Base-by-base conservation (phyloP, 2,888 invertebrate genomes). In the Cataglyphis livida region DNA sequence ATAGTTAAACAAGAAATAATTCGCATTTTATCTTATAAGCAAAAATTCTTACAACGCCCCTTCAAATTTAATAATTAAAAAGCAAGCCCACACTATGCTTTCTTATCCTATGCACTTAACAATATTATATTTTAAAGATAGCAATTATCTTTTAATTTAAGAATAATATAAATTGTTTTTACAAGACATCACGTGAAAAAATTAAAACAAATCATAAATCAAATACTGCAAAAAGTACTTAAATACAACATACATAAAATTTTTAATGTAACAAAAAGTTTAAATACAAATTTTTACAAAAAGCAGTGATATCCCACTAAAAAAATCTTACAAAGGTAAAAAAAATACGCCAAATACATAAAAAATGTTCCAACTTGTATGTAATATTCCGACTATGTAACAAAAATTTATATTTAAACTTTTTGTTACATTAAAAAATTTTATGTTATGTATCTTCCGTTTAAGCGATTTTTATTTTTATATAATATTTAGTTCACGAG, bases 41-140 rank as follows among this genome's bases (percentile, higher is more conserved):
- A 78, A 87, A 65, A 85, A 82, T 75, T 62, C 54, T 71, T 78
- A 84, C 78, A 84, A 75, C 44, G 57, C 83, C 38, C 51, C 21
- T 84, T 62, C 18, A 75, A 64, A 85, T 91, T 89, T 81, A 88
- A 90, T 91, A 84, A 74, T 82, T 85, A 84, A 84, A 90, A 92
- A 89, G 88, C 85, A 91, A 92, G 89, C 90, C 48, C 5, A 2
- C 44, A 9, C 64, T 7, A 4, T 18, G 28, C 9, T 25, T 78
- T 12, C 21, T 59, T 81, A 87, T 85, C 82, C 86, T 86, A 84
- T 82, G 83, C 91, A 84, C 82, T 83, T 91, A 92, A 92, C 92
- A 92, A 90, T 87, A 79, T 89, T 91, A 91, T 90, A 90, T 87
- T 86, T 86, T 86, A 84, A 89, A 89, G 84, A 87, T 89, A 73